A percentile compares a stretch with the other conserved stretches of the same genome.
Conservation (phyloP, 2,113 vertebrate species). For the Indicator maculatus region DNA sequence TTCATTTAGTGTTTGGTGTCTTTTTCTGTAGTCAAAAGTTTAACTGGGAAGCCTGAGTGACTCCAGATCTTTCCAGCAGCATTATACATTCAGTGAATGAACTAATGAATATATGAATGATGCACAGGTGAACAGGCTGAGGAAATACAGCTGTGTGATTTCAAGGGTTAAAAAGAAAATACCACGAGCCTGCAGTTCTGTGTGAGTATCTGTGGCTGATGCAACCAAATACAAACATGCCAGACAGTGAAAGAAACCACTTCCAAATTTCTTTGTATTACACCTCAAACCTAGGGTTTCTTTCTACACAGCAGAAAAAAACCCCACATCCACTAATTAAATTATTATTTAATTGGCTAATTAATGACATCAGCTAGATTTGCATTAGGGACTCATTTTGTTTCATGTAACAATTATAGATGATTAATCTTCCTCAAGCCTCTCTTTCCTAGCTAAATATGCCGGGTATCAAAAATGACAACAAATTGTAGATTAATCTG, state of each 20-base stretch:
- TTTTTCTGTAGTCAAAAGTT: neutral
- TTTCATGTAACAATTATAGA: constrained; percentile 87
- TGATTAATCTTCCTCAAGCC: constrained; percentile 92
- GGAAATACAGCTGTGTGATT: neutral
- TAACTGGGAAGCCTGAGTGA: neutral
- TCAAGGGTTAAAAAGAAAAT: constrained; percentile 18
- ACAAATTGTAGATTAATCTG: constrained; percentile 93
- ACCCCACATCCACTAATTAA: constrained; percentile 87
- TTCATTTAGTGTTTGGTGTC: neutral
- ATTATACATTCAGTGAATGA: accelerated
- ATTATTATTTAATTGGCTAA: constrained; percentile 93
- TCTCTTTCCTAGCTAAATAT: constrained; percentile 78
- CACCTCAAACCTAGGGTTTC: constrained; percentile 58
- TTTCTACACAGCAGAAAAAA: constrained; percentile 72
- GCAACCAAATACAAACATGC: constrained; percentile 3
- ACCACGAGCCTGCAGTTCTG: neutral
- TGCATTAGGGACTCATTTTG: constrained; percentile 89
- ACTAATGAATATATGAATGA: neutral
- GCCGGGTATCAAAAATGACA: constrained; percentile 84
- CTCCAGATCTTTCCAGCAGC: neutral
- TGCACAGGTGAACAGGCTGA: neutral
- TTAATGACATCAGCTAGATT: constrained; percentile 90
- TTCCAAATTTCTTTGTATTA: constrained; percentile 23
- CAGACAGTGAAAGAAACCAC: neutral
- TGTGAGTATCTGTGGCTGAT: neutral